phyloP scores from a whole-genome alignment of 2,797 vertebrate species.

The Cichlasoma orientale region DNA sequence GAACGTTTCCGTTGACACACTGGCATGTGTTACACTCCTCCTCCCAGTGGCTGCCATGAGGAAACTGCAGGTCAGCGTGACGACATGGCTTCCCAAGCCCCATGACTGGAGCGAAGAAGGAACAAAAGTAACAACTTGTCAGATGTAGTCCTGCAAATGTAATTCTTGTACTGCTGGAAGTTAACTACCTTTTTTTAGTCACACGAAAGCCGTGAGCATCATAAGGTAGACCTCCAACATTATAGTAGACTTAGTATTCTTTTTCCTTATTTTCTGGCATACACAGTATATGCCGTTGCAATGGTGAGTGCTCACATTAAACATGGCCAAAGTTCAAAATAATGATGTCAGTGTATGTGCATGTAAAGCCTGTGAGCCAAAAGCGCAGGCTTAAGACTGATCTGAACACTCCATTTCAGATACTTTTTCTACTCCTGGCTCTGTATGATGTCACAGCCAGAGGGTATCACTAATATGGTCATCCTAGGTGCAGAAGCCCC shows the following conservation, averaged over 20 bases:
- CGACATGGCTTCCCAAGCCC: slow-evolving; percentile 87
- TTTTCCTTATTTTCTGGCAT: neutral
- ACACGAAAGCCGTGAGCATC: neutral
- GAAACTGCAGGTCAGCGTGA: slow-evolving; percentile 83
- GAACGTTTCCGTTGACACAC: slow-evolving; percentile 85
- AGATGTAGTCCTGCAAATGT: neutral
- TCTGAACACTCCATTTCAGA: no score
- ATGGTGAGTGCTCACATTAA: neutral
- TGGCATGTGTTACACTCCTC: slow-evolving; percentile 92
- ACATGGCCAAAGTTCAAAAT: neutral
- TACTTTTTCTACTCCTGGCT: neutral
- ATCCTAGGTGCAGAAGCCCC: neutral
- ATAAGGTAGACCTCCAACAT: neutral
- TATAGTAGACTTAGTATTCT: neutral
- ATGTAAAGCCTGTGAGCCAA: neutral
- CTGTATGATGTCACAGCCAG: neutral
- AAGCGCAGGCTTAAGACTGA: neutral
- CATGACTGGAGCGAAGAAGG: slow-evolving; percentile 75
- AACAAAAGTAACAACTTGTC: neutral
- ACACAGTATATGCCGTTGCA: neutral
- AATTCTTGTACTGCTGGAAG: neutral
- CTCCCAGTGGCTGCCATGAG: slow-evolving; percentile 89
- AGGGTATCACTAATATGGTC: neutral
- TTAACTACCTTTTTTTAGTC: neutral
- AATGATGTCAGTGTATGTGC: neutral